Evolutionary conservation across 37 sponge, comb jelly and placozoan species (phyloP), one percentile per base, ranked within the genome.

Genomic region (Halichondria panicea): DNA sequence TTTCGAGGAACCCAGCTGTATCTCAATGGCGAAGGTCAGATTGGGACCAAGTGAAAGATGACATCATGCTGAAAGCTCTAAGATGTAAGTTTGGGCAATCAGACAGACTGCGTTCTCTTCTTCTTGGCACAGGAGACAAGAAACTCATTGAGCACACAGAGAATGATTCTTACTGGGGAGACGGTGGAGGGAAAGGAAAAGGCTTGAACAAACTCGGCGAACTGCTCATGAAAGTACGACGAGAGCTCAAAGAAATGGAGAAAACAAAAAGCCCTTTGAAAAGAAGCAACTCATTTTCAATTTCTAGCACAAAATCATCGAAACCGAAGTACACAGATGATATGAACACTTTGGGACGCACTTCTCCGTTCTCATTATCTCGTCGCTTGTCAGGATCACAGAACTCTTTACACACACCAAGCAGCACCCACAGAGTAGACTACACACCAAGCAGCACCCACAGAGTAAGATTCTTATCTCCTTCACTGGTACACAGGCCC

Each of bases 141-240:
- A 28, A 66, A 30, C n/a, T 91, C 21, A 50, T 91, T 55, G 91
- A 91, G 42, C 91, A 91, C 78, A 91, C 91, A 9, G 0, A 43
- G 0, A 86, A 84, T 60, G 91, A 91, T 31, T 74, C 79, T 3
- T 91, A 79, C 61, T 91, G 91, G 91, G 91, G 87, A 32, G 91
- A 91, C 60, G 91, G 91, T 7, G 91, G 91, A 78, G n/a, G n/a
- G n/a, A 66, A 80, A 71, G 91, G 91, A 27, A 59, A 55, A 32
- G 91, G 91, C 4, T 52, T 37, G 67, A 91, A 91, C 78, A 71
- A 67, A 45, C 68, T 91, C 2, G 91, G 91, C 38, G 65, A 77
- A 34, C 58, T 85, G 4, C 61, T 91, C 77, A 85, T 86, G 86
- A 43, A 78, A 50, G 78, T 90, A 0, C 85, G 90, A n/a, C n/a